Conservation (phyloP, 2,797 vertebrate genomes). For the Bovichtus variegatus region DNA sequence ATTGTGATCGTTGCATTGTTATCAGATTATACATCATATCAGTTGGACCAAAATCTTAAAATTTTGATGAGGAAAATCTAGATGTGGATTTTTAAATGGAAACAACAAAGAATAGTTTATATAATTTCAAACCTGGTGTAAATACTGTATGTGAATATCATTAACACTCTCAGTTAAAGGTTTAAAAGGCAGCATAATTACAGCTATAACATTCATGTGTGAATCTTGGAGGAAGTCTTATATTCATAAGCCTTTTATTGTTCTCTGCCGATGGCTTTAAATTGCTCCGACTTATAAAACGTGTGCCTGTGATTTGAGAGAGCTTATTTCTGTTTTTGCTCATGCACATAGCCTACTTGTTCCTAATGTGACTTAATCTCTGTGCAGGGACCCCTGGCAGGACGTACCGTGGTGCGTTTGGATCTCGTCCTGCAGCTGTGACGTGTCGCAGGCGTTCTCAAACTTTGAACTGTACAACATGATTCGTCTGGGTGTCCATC, state of each 20-base stretch:
- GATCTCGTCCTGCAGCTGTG: slow-evolving; percentile 71
- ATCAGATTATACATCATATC: too few relatives aligned
- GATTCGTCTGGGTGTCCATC: slow-evolving; percentile 73
- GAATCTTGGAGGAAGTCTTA: neutral
- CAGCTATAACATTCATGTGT: neutral
- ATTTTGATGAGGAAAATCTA: neutral
- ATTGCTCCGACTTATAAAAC: neutral
- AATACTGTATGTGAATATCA: too few relatives aligned
- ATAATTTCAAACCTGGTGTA: neutral
- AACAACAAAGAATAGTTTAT: neutral
- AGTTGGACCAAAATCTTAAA: neutral
- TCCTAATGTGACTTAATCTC: too few relatives aligned
- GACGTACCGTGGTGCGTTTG: slow-evolving; percentile 76
- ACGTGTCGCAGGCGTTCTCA: slow-evolving; percentile 73
- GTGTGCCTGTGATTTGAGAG: neutral
- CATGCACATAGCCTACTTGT: neutral
- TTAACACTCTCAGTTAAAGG: neutral
- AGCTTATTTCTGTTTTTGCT: neutral
- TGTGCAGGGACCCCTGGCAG: slow-evolving; percentile 73
- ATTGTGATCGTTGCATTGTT: too few relatives aligned
- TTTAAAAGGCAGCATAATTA: neutral
- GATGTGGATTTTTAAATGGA: neutral
- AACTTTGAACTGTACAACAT: slow-evolving; percentile 70
- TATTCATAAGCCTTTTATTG: neutral
- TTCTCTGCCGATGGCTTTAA: neutral